Percentiles rank a stretch among this genome's conserved stretches.
These are phyloP conservation scores for Pseudochaenichthys georgianus DNA, from an alignment of 2,797 vertebrate genomes.

Conservation along the genomic window DNA sequence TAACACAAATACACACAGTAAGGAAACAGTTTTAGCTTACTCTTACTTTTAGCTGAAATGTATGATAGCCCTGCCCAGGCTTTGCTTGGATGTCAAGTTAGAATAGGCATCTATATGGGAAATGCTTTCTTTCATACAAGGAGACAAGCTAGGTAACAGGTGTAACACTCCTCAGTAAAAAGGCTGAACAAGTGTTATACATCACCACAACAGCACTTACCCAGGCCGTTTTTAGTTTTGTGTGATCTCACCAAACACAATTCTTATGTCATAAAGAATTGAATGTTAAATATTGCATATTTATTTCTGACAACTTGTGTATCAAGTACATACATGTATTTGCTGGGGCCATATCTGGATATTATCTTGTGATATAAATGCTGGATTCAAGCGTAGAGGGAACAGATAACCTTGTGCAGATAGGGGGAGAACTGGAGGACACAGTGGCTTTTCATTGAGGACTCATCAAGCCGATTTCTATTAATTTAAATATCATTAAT, in stretches of 20 bases:
- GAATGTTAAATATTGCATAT: neutral
- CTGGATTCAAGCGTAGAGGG: slow-evolving; percentile 16
- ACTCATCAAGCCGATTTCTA: slow-evolving; percentile 7
- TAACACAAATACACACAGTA: too few species aligned
- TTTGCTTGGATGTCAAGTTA: too few species aligned
- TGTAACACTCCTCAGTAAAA: neutral
- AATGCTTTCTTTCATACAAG: too few species aligned
- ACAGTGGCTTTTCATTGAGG: neutral
- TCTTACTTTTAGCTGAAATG: too few species aligned
- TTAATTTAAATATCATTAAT: too few species aligned
- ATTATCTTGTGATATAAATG: neutral
- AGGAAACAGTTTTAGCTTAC: too few species aligned
- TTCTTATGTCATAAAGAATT: neutral
- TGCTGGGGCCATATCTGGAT: too few species aligned
- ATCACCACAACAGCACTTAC: neutral
- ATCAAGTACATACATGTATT: too few species aligned
- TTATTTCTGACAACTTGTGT: too few species aligned
- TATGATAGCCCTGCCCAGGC: too few species aligned
- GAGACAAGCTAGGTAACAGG: too few species aligned
- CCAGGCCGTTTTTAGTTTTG: neutral
- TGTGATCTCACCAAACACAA: neutral
- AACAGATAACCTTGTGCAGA: neutral
- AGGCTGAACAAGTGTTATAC: neutral
- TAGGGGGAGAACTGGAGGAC: slow-evolving; percentile 31
- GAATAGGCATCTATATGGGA: too few species aligned